Base-by-base conservation (phyloP, 2,797 vertebrate genomes). In the Crocodylus rhombifer region DNA sequence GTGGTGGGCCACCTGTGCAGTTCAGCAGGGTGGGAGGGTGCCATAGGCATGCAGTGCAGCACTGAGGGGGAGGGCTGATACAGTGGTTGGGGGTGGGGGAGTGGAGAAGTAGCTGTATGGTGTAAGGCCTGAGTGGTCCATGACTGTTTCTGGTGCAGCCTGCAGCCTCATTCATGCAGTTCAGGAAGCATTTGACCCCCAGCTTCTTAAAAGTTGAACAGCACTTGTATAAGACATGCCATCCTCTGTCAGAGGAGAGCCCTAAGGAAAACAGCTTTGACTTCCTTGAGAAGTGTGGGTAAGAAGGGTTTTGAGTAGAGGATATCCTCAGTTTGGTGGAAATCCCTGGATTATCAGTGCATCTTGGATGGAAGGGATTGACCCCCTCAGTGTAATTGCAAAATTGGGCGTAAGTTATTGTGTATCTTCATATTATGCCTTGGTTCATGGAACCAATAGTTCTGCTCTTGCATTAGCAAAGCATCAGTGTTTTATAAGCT, bases 291-390 rank as follows among this genome's bases (percentile, higher is more conserved):
- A 13, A 36, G 8, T 8, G 6, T 5, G 25, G n/a, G 18, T 7
- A n/a, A 16, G 2, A 21, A 51, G 5, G 74, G 74, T 55, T 7
- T 13, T 13, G n/a, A 2, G 20, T 30, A 16, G 7, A n/a, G 8
- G 7, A 1, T 10, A 14, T 1, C 2, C 20, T 10, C 12, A 6
- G 1, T 2, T 2, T 2, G 15, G 14, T 7, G 56, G 12, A 16
- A 7, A 25, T 17, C 65, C 1, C 12, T 23, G 60, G 33, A 28
- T 13, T 1, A 14, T 6, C 4, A 33, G 25, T 1, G 33, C 18
- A n/a, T n/a, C 14, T 6, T 3, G 30, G 20, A 21, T 9, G 16
- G 13, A 36, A 42, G 77, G 23, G 14, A 6, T n/a, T 69, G 36
- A 5, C 62, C 30, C 8, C 62, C 3, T 62, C 36, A 51, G 14